These are phyloP conservation scores for Cactoblastis cactorum DNA, from an alignment of 2,888 invertebrate species.

Conservation along the genomic window DNA sequence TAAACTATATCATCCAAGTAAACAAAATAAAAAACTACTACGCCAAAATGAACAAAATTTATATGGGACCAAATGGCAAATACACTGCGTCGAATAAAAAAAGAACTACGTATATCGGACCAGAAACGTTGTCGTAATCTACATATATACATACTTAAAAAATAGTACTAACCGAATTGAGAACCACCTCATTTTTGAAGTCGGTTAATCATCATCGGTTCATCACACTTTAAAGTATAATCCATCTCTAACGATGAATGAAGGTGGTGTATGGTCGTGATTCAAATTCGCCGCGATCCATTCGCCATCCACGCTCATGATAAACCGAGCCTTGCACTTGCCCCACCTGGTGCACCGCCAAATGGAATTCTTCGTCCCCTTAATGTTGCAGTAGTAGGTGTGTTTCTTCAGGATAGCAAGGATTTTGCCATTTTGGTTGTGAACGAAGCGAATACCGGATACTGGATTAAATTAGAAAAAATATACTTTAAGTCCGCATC, in stretches of 20 bases:
- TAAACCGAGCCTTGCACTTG: constrained; percentile 22
- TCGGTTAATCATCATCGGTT: too few species aligned
- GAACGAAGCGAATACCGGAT: neutral
- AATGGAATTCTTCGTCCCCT: constrained; percentile 20
- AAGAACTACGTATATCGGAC: too few species aligned
- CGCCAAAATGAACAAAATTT: too few species aligned
- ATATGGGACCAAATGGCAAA: too few species aligned
- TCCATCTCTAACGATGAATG: constrained; percentile 21
- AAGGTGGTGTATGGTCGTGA: constrained; percentile 20
- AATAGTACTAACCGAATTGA: too few species aligned
- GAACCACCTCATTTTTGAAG: too few species aligned
- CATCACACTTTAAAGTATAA: constrained; percentile 21
- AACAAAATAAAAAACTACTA: too few species aligned
- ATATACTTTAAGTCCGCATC: neutral
- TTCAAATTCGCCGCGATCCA: constrained; percentile 14
- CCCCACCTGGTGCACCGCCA: constrained; percentile 31
- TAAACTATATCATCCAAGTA: too few species aligned
- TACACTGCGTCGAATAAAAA: too few species aligned
- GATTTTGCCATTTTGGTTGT: constrained; percentile 7
- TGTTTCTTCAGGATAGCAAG: constrained; percentile 25
- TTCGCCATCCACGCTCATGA: constrained; percentile 13
- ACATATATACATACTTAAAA: too few species aligned
- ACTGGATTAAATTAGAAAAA: neutral
- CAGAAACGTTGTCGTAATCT: too few species aligned
- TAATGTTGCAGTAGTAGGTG: constrained; percentile 26